A percentile compares a stretch with the other conserved stretches of the same genome.
phyloP scores from a whole-genome alignment of 35 echinoderm and acorn worm species.

The Chiridota heheva region DNA sequence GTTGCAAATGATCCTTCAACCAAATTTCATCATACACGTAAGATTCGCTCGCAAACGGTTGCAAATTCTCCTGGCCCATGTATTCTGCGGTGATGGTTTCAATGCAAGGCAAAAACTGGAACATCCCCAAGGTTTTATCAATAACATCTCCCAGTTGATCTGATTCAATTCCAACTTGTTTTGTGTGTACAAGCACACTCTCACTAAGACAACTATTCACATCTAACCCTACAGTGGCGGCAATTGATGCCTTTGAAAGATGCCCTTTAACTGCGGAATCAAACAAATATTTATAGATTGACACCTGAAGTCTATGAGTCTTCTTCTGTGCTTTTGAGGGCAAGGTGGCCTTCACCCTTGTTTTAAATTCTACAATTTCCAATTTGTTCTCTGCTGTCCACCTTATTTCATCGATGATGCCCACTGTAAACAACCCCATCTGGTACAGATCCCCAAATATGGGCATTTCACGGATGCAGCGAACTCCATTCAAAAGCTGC shows the following conservation, averaged over 20 bases:
- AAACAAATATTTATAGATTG: slow-evolving; percentile 71
- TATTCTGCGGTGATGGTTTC: slow-evolving; percentile 63
- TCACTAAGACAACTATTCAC: slow-evolving; percentile 19
- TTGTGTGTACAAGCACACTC: slow-evolving; percentile 31
- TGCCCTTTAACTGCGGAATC: slow-evolving; percentile 54
- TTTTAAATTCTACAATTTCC: slow-evolving; percentile 84
- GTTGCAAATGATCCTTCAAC: slow-evolving; percentile 40
- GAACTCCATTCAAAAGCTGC: slow-evolving; percentile 37
- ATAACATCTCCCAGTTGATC: slow-evolving; percentile 38
- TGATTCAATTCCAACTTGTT: slow-evolving; percentile 20
- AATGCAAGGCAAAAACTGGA: slow-evolving; percentile 61
- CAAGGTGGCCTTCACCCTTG: slow-evolving; percentile 45
- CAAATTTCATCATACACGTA: slow-evolving; percentile 61
- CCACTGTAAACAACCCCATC: slow-evolving; percentile 43
- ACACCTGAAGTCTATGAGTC: slow-evolving; percentile 69
- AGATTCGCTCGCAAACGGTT: slow-evolving; percentile 43
- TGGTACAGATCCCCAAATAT: slow-evolving; percentile 68
- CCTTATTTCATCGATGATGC: slow-evolving; percentile 77
- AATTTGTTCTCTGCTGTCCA: slow-evolving; percentile 55
- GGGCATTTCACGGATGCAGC: slow-evolving; percentile 60
- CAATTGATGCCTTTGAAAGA: slow-evolving; percentile 31
- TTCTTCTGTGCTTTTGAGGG: slow-evolving; percentile 61
- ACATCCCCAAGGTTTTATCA: slow-evolving; percentile 29
- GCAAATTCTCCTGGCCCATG: slow-evolving; percentile 41
- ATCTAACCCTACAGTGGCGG: slow-evolving; percentile 29